Evolutionary conservation across 92 coral and sea anemone genomes (phyloP), one percentile per base, ranked within the genome.

Genomic region (Ricordea florida): DNA sequence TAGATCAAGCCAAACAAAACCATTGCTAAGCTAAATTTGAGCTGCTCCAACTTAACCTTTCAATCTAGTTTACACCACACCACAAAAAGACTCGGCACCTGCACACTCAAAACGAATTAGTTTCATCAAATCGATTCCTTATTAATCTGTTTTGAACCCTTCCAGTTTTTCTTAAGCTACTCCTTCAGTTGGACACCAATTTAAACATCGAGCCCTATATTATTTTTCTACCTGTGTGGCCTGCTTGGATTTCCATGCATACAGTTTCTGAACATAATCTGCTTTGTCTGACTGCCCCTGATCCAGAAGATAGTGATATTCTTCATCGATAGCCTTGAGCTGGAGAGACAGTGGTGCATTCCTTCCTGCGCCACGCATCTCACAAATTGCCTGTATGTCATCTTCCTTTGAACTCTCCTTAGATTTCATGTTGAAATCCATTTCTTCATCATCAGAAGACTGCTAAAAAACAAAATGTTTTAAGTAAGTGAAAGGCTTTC

Each of bases 311-410:
- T 94, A 87, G 68, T 94, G 98, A 43, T 94, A 94, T 53, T 94
- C 98, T 13, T 86, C 93, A 70, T 91, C 97, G 21, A 94, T 88
- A 10, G 97, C 98, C 78, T 94, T 94, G 26, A 94, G 85, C 71
- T 94, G 98, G 25, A 84, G 73, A 9, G 84, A 81, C 1, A 94
- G 83, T 18, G 97, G 94, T 1, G 98, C 94, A 62, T 88, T 88
- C 29, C 93, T 57, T 0, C 97, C 97, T 8, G 87, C 86, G 37
- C 98, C 98, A 41, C 94, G 88, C 78, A 85, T 73, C 81, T 94
- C 98, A 74, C 98, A 94, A 22, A 94, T 79, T 26, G 98, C 97
- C 62, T 94, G 97, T 41, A 91, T 88, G 37, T 94, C 98, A 64
- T 94, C 98, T 49, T 91, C 98, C 72, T 91, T 85, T 32, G 97